These are phyloP conservation scores for Baryphthengus martii DNA, from an alignment of 2,113 vertebrate species.

Conservation along the genomic window DNA sequence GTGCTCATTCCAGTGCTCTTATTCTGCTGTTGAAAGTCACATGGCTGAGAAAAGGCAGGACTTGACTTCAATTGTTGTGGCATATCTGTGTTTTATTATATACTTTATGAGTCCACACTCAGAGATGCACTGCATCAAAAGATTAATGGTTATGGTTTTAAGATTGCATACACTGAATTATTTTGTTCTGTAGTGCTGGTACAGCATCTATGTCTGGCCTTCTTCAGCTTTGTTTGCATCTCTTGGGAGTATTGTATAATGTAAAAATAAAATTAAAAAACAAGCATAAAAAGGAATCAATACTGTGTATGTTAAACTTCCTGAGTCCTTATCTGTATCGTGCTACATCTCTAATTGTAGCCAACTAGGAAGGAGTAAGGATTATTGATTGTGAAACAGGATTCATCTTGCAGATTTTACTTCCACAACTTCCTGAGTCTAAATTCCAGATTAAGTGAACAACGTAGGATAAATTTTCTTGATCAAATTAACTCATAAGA, in stretches of 20 bases:
- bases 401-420: neutral
- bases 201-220: conserved; percentile 16
- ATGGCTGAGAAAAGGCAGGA: conserved; percentile 16
- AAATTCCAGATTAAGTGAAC: neutral
- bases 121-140: conserved; percentile 11
- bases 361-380: neutral
- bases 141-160: conserved; percentile 57
- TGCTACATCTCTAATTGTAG: conserved; percentile 16
- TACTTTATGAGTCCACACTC: conserved; percentile 7
- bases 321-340: neutral
- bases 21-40: neutral
- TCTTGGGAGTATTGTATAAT: conserved; percentile 32
- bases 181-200: conserved; percentile 32
- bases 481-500: neutral
- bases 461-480: neutral
- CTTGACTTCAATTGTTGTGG: neutral
- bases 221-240: conserved; percentile 1
- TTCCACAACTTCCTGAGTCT: neutral
- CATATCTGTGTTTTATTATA: conserved; percentile 38
- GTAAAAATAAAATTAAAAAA: conserved; percentile 54
- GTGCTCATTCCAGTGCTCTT: neutral
- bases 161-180: conserved; percentile 38
- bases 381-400: conserved; percentile 1
- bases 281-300: conserved; percentile 14
- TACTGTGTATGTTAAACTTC: conserved; percentile 1